phyloP scores from a whole-genome alignment of 1,140 invertebrate species.

The Cotesia vestalis region DNA sequence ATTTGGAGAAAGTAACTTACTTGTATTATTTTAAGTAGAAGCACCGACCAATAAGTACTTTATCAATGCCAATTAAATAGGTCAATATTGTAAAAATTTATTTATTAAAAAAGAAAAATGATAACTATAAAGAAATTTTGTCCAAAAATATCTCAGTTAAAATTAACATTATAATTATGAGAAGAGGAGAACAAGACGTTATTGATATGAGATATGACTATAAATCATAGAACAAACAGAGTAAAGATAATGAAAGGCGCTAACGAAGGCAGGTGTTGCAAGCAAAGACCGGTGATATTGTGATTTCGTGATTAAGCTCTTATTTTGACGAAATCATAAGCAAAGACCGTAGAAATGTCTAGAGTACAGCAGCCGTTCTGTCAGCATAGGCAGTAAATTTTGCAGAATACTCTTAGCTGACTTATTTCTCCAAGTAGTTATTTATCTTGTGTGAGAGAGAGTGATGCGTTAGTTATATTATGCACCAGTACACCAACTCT shows the following conservation, averaged over 20 bases:
- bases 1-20: no score
- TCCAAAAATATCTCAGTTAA: no score
- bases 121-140: not conserved
- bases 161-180: no score
- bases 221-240: no score
- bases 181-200: no score
- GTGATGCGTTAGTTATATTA: not conserved
- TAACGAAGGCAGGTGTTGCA: no score
- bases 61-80: conserved; percentile 17
- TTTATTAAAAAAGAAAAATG: conserved; percentile 15
- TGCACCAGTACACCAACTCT: not conserved
- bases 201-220: no score
- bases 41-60: conserved; percentile 1
- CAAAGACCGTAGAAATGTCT: not conserved
- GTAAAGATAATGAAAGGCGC: no score
- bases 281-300: no score
- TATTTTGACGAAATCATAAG: not conserved
- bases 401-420: not conserved
- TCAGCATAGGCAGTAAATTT: conserved; percentile 7
- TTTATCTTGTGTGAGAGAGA: not conserved
- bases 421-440: not conserved
- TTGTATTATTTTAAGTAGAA: no score
- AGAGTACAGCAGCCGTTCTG: not conserved
- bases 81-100: not conserved
- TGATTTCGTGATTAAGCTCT: no score